phyloP scores from a whole-genome alignment of 2,797 vertebrate species.

The Phalanger gymnotis region DNA sequence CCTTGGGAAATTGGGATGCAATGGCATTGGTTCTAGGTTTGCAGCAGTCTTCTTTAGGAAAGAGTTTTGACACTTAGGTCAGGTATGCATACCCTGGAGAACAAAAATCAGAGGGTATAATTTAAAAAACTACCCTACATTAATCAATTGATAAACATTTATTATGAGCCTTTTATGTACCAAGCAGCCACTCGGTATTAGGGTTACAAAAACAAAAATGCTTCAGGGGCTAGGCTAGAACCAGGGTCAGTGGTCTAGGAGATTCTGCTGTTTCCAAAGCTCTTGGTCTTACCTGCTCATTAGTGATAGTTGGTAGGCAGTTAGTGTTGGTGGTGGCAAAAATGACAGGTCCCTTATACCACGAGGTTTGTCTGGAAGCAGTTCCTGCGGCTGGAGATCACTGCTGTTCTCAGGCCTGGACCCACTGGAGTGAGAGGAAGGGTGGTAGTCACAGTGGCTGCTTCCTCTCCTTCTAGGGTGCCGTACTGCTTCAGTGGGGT shows the following conservation, averaged over 20 bases:
- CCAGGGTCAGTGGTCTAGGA: rapidly evolving
- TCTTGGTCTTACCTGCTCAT: neutral
- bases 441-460: neutral
- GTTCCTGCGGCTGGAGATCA: neutral
- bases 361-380: neutral
- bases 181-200: neutral
- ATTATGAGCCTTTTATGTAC: neutral
- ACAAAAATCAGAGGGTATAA: neutral
- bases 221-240: neutral
- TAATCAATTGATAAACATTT: neutral
- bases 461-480: neutral
- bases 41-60: neutral
- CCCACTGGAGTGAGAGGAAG: neutral
- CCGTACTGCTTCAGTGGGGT: neutral
- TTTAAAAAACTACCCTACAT: neutral
- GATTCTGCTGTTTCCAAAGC: rapidly evolving
- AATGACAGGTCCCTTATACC: neutral
- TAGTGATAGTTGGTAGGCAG: no score
- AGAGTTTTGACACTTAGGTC: neutral
- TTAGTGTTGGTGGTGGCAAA: neutral
- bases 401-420: neutral
- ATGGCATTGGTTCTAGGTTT: neutral
- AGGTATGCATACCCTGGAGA: neutral
- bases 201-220: neutral
- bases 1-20: neutral